Evolutionary conservation across 2,888 invertebrate species (phyloP).

Genomic region (Petrophora chlorosata): DNA sequence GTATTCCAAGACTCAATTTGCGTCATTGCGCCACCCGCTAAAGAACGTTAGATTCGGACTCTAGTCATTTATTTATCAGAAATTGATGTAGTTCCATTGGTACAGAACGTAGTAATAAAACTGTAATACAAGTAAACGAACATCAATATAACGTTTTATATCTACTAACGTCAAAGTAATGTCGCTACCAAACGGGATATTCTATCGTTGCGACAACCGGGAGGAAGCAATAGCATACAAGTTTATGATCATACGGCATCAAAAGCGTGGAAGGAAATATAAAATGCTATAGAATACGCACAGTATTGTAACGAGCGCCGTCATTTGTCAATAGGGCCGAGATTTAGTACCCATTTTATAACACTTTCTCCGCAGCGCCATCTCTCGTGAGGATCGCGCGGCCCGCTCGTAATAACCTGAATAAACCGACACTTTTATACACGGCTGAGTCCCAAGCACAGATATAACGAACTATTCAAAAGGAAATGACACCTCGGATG

Average conservation of each 20-base stretch:
- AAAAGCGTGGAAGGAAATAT: conserved; percentile 55
- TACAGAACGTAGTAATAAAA: conserved; percentile 17
- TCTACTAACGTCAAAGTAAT: conserved; percentile 40
- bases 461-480: conserved; percentile 73
- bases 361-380: conserved; percentile 37
- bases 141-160: conserved; percentile 38
- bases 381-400: conserved; percentile 45
- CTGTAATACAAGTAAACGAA: conserved; percentile 36
- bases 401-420: conserved; percentile 57
- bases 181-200: conserved; percentile 38
- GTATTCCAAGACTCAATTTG: too few relatives aligned
- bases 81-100: too few relatives aligned
- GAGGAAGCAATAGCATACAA: conserved; percentile 44
- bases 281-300: conserved; percentile 63
- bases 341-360: conserved; percentile 66
- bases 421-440: conserved; percentile 62
- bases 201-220: conserved; percentile 39
- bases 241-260: conserved; percentile 53
- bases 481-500: conserved; percentile 71
- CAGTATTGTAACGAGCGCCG: conserved; percentile 63
- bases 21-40: too few relatives aligned
- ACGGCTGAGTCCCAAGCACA: conserved; percentile 40
- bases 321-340: conserved; percentile 70
- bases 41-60: too few relatives aligned
- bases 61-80: too few relatives aligned